These are phyloP conservation scores for Elephantulus edwardii DNA, from an alignment of 2,113 vertebrate species.

Conservation along the genomic window DNA sequence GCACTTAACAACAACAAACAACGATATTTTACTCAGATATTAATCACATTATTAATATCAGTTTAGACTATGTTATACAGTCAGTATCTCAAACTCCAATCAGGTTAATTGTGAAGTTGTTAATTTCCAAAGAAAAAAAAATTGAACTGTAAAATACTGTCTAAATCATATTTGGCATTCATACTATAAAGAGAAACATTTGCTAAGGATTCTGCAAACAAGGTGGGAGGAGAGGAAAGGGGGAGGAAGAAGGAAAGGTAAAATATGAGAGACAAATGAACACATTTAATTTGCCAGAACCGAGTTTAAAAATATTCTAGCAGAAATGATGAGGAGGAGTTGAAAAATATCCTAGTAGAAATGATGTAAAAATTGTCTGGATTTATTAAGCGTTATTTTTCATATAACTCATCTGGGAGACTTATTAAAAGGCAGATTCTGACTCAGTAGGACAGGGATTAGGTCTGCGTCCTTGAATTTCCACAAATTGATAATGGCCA, in stretches of 20 bases:
- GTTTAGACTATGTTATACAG: not conserved
- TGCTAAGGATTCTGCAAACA: not conserved
- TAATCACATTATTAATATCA: not conserved
- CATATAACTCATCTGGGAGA: not conserved
- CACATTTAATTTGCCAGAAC: not conserved
- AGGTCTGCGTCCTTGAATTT: not conserved
- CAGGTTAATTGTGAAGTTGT: not conserved
- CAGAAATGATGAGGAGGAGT: not conserved
- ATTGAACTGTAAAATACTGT: not conserved
- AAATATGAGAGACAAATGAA: not conserved
- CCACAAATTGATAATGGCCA: not conserved
- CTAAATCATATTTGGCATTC: not conserved
- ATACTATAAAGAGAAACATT: not conserved
- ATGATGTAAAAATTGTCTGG: not conserved
- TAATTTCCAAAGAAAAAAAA: conserved; percentile 6
- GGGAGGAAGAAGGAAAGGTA: not conserved
- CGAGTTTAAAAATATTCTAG: not conserved
- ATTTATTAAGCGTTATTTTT: not conserved
- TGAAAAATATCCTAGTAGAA: not conserved
- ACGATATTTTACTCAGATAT: too few relatives aligned
- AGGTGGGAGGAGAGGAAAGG: not conserved
- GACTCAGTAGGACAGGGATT: not conserved
- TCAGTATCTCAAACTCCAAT: not conserved
- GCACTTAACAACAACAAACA: too few relatives aligned
- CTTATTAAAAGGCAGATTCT: not conserved